Percentiles rank a stretch among this genome's conserved stretches.
These are phyloP conservation scores for Andrena marginata DNA, from an alignment of 2,888 invertebrate species.

Conservation along the genomic window DNA sequence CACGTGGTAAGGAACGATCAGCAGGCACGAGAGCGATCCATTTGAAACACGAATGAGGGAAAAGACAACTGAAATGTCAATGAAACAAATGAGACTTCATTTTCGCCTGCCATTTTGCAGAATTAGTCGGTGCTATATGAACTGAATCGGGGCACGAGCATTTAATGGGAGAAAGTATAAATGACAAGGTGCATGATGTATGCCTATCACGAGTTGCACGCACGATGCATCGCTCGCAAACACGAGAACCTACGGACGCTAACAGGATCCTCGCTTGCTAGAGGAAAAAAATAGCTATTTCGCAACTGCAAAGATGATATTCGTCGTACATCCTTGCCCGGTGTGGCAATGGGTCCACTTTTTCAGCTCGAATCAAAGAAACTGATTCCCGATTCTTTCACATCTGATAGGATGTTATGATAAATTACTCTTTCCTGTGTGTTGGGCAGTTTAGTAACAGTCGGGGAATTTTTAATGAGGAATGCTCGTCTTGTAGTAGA, in stretches of 20 bases:
- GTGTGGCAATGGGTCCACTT: not conserved
- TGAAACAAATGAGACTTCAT: not conserved
- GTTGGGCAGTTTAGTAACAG: not conserved
- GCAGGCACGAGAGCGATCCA: not conserved
- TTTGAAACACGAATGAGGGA: not conserved
- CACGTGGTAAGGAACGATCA: not conserved
- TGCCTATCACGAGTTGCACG: constrained; percentile 73
- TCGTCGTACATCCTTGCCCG: not conserved
- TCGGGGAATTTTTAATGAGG: not conserved
- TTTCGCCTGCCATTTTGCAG: not conserved
- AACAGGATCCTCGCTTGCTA: constrained; percentile 17
- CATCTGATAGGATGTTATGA: not conserved
- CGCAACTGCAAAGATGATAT: not conserved
- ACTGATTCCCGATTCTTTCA: not conserved
- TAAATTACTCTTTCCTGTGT: not conserved
- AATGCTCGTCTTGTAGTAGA: not conserved
- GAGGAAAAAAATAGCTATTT: constrained; percentile 10
- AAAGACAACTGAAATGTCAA: not conserved
- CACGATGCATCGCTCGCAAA: constrained; percentile 77
- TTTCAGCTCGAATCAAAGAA: not conserved
- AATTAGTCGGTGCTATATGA: constrained; percentile 12
- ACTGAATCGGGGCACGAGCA: constrained; percentile 40
- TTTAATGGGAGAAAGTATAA: constrained; percentile 80
- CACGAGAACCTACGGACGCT: constrained; percentile 72
- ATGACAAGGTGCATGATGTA: constrained; percentile 75